A percentile compares a stretch with the other conserved stretches of the same genome.
Conservation (phyloP, 2,888 invertebrate species). For the Punctoribates punctum region DNA sequence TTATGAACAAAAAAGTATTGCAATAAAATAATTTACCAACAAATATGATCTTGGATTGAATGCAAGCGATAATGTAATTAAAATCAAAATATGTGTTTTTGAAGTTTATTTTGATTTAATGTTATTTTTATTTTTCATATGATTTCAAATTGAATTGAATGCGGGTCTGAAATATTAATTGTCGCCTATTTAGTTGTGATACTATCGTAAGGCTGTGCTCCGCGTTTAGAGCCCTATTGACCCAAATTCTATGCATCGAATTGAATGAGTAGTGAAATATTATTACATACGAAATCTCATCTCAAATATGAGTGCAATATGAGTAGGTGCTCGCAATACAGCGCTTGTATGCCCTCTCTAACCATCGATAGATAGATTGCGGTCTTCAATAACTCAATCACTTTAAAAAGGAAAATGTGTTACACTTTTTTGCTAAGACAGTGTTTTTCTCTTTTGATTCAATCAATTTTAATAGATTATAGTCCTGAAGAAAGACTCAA, state of each 20-base stretch:
- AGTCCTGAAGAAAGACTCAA: not conserved
- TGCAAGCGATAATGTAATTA: slow-evolving; percentile 8
- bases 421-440: not conserved
- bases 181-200: slow-evolving; percentile 35
- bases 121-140: not conserved
- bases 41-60: slow-evolving; percentile 33
- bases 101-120: slow-evolving; percentile 1
- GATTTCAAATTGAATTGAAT: not conserved
- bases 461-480: not conserved
- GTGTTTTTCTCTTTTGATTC: not conserved
- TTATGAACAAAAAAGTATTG: not conserved
- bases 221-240: slow-evolving; percentile 30
- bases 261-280: slow-evolving; percentile 15
- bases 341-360: not conserved
- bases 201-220: slow-evolving; percentile 6
- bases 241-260: slow-evolving; percentile 25
- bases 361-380: slow-evolving; percentile 13
- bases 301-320: slow-evolving; percentile 17
- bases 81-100: slow-evolving; percentile 26
- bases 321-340: slow-evolving; percentile 21
- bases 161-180: slow-evolving; percentile 33
- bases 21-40: slow-evolving; percentile 4
- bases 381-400: not conserved
- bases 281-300: slow-evolving; percentile 30
- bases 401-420: not conserved